Conservation (phyloP, 2,797 vertebrate species). For the Rhinella marina region DNA sequence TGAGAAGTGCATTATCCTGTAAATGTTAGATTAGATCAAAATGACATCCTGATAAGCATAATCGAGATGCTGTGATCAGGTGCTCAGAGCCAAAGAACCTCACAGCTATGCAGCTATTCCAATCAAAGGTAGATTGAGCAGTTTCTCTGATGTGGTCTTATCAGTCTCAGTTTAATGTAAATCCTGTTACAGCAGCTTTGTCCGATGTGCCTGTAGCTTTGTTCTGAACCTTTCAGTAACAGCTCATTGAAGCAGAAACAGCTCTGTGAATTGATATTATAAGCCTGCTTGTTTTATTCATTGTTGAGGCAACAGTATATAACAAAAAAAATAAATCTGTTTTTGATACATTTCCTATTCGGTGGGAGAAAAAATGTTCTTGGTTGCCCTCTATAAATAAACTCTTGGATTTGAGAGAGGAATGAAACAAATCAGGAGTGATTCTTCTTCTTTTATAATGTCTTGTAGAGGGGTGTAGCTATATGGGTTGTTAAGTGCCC, state of each 20-base stretch:
- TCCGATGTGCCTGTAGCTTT: slow-evolving; percentile 79
- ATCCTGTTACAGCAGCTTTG: slow-evolving; percentile 76
- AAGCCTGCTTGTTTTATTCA: slow-evolving; percentile 76
- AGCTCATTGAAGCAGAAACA: slow-evolving; percentile 80
- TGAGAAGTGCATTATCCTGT: slow-evolving; percentile 61
- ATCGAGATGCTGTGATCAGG: slow-evolving; percentile 69
- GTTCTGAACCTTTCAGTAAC: slow-evolving; percentile 80
- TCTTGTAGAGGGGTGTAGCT: neutral
- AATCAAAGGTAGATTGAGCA: slow-evolving; percentile 68
- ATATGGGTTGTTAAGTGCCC: neutral
- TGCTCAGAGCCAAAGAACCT: slow-evolving; percentile 65
- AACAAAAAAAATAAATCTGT: slow-evolving; percentile 62
- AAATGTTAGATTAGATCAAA: slow-evolving; percentile 55
- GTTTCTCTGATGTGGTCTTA: slow-evolving; percentile 76
- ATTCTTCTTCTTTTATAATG: neutral
- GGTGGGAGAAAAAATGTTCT: slow-evolving; percentile 6
- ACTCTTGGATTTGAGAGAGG: neutral
- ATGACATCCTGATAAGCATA: slow-evolving; percentile 65
- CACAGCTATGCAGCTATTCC: slow-evolving; percentile 65
- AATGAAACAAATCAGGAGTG: neutral
- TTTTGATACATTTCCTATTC: slow-evolving; percentile 27
- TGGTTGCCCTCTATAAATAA: neutral
- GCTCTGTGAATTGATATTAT: slow-evolving; percentile 79
- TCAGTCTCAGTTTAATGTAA: slow-evolving; percentile 77
- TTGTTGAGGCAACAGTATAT: slow-evolving; percentile 71